Evolutionary conservation across 2,113 vertebrate species (phyloP).

Genomic region (Aptenodytes forsteri): DNA sequence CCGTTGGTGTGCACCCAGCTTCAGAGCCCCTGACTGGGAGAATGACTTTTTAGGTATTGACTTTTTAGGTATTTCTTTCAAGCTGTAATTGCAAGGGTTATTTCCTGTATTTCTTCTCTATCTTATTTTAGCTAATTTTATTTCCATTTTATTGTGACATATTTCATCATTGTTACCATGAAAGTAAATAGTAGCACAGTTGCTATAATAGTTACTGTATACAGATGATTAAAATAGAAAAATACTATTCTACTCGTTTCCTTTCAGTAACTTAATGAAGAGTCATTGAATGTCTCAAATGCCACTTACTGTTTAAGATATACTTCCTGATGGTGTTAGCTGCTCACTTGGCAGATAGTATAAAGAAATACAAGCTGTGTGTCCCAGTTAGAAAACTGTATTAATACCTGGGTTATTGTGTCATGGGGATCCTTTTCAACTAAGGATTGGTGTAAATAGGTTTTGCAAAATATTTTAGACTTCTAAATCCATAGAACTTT

Average conservation of each 20-base stretch:
- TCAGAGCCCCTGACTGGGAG: neutral
- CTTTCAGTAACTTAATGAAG: conserved; percentile 29
- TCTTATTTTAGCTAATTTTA: neutral
- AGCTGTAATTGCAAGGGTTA: neutral
- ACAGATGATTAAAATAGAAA: conserved; percentile 14
- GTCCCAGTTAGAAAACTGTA: neutral
- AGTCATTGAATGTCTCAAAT: neutral
- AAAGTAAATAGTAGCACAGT: neutral
- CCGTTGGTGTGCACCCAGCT: neutral
- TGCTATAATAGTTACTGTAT: neutral
- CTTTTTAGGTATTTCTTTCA: neutral
- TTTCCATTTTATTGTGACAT: neutral
- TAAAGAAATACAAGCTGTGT: neutral
- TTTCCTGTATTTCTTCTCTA: neutral
- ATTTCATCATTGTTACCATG: neutral
- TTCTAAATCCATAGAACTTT: neutral
- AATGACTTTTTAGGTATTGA: neutral
- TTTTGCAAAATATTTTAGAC: neutral
- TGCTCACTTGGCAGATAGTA: neutral
- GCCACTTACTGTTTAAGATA: neutral
- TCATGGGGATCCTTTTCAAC: neutral
- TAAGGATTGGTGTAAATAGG: neutral
- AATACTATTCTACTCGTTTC: conserved; percentile 8
- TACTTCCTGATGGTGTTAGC: neutral
- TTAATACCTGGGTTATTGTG: neutral